Base-by-base conservation (phyloP, 2,797 vertebrate species). In the Salmo trutta region DNA sequence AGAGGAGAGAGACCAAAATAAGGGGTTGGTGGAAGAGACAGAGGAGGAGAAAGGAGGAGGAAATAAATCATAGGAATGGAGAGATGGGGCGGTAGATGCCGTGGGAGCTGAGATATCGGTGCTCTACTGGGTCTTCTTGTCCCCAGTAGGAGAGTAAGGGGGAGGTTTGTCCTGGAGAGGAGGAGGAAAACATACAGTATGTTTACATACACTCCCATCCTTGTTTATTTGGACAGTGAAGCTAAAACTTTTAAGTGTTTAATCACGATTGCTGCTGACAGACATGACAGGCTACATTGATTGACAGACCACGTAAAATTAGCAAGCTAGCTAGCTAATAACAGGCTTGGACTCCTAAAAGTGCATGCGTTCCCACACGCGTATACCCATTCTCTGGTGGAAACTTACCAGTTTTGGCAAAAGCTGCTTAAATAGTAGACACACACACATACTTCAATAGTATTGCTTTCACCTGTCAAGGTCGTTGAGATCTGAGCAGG, bases 91-190 rank as follows among this genome's bases (percentile, higher is more conserved):
- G 6, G 21, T 72, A 66, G 71, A 56, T 29, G 65, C 24, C 41
- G 65, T 66, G 73, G 53, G 71, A 73, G 29, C 15, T 77, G 80
- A 75, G 75, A 87, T 74, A 71, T 3, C 15, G 52, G 10, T 16
- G 74, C 15, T 79, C 80, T 94, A 98, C 92, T 98, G 97, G 77
- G 96, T 97, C 92, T 99, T 99, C 95, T 98, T 98, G 89, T 99
- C 96, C 68, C 97, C 97, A 41, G 96, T 95, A 53, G 98, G 97
- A 36, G 95, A 98, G 91, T 99, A 99, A 0, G 97, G 97, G 82
- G 98, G 98, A 66, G 97, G 97, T 90, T 98, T 96, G 92, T 95
- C 98, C 98, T 99, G 31, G 17, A 84, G 66, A 75, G 80, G 7
- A 75, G 33, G 47, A 10, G 73, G 16, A 24, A 51, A 33, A 64